Evolutionary conservation across 2,797 vertebrate genomes (phyloP).

Genomic region (Chlorospingus flavigularis): DNA sequence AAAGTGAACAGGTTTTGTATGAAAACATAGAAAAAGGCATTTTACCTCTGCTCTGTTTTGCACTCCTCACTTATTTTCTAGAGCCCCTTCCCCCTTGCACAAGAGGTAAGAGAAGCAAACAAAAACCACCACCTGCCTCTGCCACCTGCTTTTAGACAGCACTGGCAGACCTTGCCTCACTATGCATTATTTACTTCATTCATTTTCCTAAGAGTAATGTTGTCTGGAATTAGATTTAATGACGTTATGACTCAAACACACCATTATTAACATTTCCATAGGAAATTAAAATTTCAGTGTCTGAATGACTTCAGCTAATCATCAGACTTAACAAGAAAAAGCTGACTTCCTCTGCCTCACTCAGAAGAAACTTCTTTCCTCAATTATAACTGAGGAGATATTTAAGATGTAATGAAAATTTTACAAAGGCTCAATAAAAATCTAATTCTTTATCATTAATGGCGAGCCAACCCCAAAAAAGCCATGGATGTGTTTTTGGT

Average conservation of each 20-base stretch:
- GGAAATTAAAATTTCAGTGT: constrained; percentile 65
- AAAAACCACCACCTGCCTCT: neutral
- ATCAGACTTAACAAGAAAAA: neutral
- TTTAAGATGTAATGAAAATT: constrained; percentile 19
- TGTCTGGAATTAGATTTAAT: constrained; percentile 45
- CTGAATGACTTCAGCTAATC: constrained; percentile 42
- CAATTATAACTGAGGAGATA: neutral
- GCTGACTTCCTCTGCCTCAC: neutral
- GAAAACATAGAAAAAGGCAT: neutral
- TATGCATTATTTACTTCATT: constrained; percentile 39
- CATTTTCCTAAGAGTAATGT: constrained; percentile 25
- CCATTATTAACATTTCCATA: constrained; percentile 59
- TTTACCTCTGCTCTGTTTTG: neutral
- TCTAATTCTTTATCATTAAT: neutral
- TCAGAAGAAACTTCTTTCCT: neutral
- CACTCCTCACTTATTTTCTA: neutral
- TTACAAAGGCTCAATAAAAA: constrained; percentile 1
- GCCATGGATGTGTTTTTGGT: neutral
- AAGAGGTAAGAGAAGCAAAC: neutral
- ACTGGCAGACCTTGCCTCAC: neutral
- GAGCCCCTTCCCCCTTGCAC: neutral
- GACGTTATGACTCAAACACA: constrained; percentile 41
- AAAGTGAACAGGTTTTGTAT: neutral
- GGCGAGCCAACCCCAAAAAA: neutral
- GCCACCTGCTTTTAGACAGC: neutral